A percentile compares a stretch with the other conserved stretches of the same genome.
phyloP scores from a whole-genome alignment of 2,888 invertebrate species.

The Timandra comae region DNA sequence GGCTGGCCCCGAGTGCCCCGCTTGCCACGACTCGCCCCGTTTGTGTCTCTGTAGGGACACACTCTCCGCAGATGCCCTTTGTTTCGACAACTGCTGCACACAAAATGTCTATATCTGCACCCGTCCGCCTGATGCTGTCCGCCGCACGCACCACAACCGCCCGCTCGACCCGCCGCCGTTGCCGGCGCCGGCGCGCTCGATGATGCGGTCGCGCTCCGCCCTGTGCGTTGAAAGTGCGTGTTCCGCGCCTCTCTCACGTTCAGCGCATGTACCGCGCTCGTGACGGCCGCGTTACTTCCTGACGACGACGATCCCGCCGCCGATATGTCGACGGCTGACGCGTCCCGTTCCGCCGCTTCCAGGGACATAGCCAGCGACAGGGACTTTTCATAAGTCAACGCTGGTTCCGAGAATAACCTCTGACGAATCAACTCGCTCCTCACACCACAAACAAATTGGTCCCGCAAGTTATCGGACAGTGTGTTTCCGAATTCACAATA shows the following conservation, averaged over 20 bases:
- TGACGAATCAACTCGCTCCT: slow-evolving; percentile 13
- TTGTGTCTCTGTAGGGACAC: too few species aligned
- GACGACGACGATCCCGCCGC: too few species aligned
- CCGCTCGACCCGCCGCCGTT: too few species aligned
- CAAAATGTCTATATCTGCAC: slow-evolving; percentile 7
- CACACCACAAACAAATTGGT: slow-evolving; percentile 11
- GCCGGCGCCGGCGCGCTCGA: too few species aligned
- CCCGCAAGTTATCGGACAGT: slow-evolving; percentile 7
- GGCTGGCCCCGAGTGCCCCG: neutral
- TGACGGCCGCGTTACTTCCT: too few species aligned
- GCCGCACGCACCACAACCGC: slow-evolving; percentile 2
- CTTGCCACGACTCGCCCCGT: slow-evolving; percentile 1
- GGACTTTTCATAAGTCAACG: slow-evolving; percentile 3
- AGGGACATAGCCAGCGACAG: slow-evolving; percentile 2
- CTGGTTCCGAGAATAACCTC: slow-evolving; percentile 7
- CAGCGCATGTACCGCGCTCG: too few species aligned
- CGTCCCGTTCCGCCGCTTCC: slow-evolving; percentile 11
- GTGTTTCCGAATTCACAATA: slow-evolving; percentile 3
- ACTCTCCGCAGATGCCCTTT: slow-evolving; percentile 12
- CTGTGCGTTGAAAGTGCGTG: too few species aligned
- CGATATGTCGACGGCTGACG: slow-evolving; percentile 9
- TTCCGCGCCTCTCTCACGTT: too few species aligned
- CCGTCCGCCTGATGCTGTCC: slow-evolving; percentile 1
- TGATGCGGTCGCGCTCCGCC: too few species aligned
- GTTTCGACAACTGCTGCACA: slow-evolving; percentile 10